Evolutionary conservation across 2,113 vertebrate genomes (phyloP), one percentile per base, ranked within the genome.

Genomic region (Castor canadensis): DNA sequence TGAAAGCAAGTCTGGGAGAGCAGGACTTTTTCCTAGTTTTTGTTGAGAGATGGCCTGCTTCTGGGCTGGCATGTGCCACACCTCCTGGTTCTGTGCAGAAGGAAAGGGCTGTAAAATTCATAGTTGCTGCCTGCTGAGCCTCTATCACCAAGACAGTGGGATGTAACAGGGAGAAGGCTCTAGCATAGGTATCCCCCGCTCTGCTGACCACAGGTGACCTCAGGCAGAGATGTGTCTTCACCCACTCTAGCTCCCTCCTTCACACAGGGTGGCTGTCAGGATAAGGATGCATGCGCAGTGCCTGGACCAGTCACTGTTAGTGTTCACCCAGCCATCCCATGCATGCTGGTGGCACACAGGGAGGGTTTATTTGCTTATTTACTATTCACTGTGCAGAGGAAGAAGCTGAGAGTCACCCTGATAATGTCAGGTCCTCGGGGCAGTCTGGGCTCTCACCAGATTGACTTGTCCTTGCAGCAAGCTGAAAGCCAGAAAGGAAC

Each of bases 331-430:
- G 16, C 9, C 58, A 16, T 9, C 16, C 0, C 1, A 10, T 3
- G 1, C 0, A 0, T 5, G 73, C 30, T 30, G 0, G 0, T 54
- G n/a, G n/a, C n/a, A n/a, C n/a, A n/a, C n/a, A n/a, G n/a, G n/a
- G n/a, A n/a, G n/a, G n/a, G 17, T 30, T 38, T 19, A 3, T 28
- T 60, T 35, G 32, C 43, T 49, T 13, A n/a, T 24, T 20, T 10
- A 43, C 1, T 10, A 7, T 45, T 89, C 45, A 13, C 56, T 89
- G 97, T 75, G 82, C 71, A 79, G 4, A 86, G 84, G 45, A 73
- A 9, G 93, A 94, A 38, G 80, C 16, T 38, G 92, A 69, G 45
- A 89, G 84, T 93, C 72, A 82, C 64, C 89, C 35, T 75, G 1
- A 77, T 58, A 66, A 76, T 26, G 83, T 95, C 80, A 93, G 67